Percentiles rank a stretch among this genome's conserved stretches.
phyloP scores from a whole-genome alignment of 2,113 vertebrate species.

The Gallinago media region DNA sequence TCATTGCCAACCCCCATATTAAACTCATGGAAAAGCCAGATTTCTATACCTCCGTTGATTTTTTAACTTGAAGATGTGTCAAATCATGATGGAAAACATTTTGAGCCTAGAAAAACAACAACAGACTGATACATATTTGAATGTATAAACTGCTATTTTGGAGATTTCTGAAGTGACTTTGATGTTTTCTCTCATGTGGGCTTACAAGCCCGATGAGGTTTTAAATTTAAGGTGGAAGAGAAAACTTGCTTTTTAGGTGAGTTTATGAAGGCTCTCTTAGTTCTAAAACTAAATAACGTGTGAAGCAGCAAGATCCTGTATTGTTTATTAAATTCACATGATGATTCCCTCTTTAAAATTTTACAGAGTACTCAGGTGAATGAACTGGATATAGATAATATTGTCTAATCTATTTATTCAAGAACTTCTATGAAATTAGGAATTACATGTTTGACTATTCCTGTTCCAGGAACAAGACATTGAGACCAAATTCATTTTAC shows the following conservation, averaged over 20 bases:
- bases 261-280: not conserved
- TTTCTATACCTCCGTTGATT: not conserved
- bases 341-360: not conserved
- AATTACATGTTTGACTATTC: not conserved
- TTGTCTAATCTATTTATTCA: not conserved
- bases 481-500: not conserved
- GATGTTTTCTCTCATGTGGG: not conserved
- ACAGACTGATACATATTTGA: not conserved
- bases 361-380: not conserved
- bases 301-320: not conserved
- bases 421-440: not conserved
- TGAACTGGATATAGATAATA: not conserved
- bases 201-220: not conserved
- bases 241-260: constrained; percentile 14
- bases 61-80: not conserved
- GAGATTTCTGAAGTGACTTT: not conserved
- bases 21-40: not conserved
- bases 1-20: not conserved
- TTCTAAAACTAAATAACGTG: constrained; percentile 37
- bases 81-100: not conserved
- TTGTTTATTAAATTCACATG: not conserved
- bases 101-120: not conserved
- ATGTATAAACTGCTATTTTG: constrained; percentile 4
- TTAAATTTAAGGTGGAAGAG: constrained; percentile 17
- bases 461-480: not conserved